A percentile compares a stretch with the other conserved stretches of the same genome.
Evolutionary conservation across 2,888 invertebrate species (phyloP).

Genomic region (Erebia ligea): DNA sequence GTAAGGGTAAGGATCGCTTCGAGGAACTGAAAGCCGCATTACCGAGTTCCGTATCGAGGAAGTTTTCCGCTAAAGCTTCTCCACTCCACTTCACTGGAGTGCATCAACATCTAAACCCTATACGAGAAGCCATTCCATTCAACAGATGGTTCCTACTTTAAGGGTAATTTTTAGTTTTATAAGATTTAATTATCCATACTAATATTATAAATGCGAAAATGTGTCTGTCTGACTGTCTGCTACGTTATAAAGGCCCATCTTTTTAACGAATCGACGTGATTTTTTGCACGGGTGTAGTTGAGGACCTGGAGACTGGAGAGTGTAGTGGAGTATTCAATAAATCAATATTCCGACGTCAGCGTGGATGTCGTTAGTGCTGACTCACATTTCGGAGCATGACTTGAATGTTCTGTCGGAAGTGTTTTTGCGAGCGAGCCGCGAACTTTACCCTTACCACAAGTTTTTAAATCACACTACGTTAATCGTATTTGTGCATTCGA

Average conservation of each 20-base stretch:
- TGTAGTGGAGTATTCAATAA: no score
- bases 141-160: not conserved
- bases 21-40: not conserved
- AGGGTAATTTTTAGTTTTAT: no score
- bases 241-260: no score
- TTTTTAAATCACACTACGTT: no score
- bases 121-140: not conserved
- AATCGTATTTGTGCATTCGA: no score
- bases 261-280: no score
- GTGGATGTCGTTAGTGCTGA: constrained; percentile 6
- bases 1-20: not conserved
- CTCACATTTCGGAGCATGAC: constrained; percentile 14
- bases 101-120: not conserved
- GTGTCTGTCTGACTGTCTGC: no score
- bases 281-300: no score
- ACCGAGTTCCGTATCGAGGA: not conserved
- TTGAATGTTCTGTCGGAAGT: constrained; percentile 9
- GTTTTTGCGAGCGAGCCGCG: constrained; percentile 1
- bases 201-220: no score
- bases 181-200: no score
- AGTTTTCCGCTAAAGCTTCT: not conserved
- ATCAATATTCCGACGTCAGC: constrained; percentile 1
- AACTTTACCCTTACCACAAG: not conserved
- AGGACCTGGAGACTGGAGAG: no score
- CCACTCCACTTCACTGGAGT: not conserved